Base-by-base conservation (phyloP, 2,888 invertebrate genomes). In the Lycia hirtaria region DNA sequence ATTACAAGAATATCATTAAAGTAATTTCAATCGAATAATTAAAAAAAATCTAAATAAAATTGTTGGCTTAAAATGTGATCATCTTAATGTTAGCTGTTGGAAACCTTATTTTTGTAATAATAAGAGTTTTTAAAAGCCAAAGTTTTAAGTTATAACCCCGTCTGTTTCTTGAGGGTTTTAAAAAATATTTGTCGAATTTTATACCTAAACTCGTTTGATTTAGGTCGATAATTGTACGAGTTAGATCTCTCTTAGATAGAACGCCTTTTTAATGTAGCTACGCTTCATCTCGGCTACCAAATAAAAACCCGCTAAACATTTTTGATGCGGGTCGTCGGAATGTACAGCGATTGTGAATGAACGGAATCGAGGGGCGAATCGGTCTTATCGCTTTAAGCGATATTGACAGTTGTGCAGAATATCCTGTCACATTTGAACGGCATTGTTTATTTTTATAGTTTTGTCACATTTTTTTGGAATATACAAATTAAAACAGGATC, bases 301-400 rank as follows among this genome's bases (percentile, higher is more conserved):
- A 32, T 32, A 19, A 33, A 48, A 44, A 7, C n/a, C n/a, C n/a
- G 60, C 55, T 65, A 26, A 20, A 45, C 52, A 58, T 51, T 60
- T 58, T 60, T 37, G 54, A 56, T 65, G 64, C 62, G 57, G 53
- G 6, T 58, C 35, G 22, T 50, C 57, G 33, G 56, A 38, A 44
- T 60, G 60, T 60, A 62, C 55, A 62, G 56, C 54, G 51, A 59
- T 41, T 24, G 30, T 7, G 20, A 19, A 40, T 43, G 28, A 20
- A 28, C 35, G 49, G 49, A 35, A 26, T 28, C 15, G 3, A 41
- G 17, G 22, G 10, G 38, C 9, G 2, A 15, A n/a, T 14, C 10
- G 35, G 48, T 19, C 38, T 44, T 45, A 17, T 38, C 20, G 45
- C 45, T 53, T 1, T 10, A 52, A 35, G 37, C 40, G 14, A 30